phyloP scores from a whole-genome alignment of 2,113 vertebrate genomes.

The Thryonomys swinderianus region DNA sequence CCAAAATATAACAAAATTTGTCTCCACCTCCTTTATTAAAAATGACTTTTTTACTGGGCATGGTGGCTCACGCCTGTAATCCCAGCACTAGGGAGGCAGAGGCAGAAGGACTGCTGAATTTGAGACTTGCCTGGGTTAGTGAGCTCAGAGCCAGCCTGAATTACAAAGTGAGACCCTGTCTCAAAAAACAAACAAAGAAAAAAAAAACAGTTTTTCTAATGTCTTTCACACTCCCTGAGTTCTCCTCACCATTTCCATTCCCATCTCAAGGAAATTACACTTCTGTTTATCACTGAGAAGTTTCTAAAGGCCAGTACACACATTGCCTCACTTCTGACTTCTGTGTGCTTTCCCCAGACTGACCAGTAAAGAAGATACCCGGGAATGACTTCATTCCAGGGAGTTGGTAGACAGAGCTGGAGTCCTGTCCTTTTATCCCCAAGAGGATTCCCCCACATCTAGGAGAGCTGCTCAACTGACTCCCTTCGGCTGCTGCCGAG shows the following conservation, averaged over 20 bases:
- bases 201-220: too few species aligned
- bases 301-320: background rate
- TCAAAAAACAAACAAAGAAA: too few species aligned
- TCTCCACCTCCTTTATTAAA: background rate
- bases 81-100: too few species aligned
- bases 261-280: background rate
- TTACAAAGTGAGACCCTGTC: too few species aligned
- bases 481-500: background rate
- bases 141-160: too few species aligned
- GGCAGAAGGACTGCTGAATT: too few species aligned
- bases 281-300: background rate
- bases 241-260: background rate
- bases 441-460: background rate
- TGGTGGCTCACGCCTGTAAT: too few species aligned
- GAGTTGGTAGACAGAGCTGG: background rate
- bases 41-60: background rate
- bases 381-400: background rate
- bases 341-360: background rate
- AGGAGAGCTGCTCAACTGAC: background rate
- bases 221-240: background rate
- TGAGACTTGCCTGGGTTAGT: too few species aligned
- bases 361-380: background rate
- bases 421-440: background rate
- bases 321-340: background rate
- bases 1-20: background rate